Evolutionary conservation across 2,888 invertebrate genomes (phyloP).

Genomic region (Pardosa pseudoannulata): DNA sequence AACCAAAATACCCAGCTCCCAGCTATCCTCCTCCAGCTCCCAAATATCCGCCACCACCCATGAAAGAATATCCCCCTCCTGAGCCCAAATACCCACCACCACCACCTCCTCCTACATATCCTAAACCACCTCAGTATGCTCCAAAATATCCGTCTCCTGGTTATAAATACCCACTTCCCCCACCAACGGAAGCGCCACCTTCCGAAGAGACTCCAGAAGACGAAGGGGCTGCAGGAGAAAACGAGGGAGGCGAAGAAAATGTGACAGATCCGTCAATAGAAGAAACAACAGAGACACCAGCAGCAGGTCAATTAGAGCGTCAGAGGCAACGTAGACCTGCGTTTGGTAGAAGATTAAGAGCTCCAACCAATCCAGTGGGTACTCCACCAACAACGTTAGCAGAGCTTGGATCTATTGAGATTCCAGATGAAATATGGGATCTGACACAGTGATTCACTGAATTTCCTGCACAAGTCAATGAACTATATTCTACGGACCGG

Average conservation of each 20-base stretch:
- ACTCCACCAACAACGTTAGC: not conserved
- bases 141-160: conserved; percentile 50
- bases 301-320: conserved; percentile 19
- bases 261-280: conserved; percentile 25
- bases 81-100: conserved; percentile 3
- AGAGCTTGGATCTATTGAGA: conserved; percentile 14
- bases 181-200: conserved; percentile 32
- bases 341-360: conserved; percentile 50
- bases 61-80: not conserved
- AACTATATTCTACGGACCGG: too few species aligned
- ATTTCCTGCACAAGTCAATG: too few species aligned
- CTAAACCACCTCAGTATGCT: not conserved
- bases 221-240: not conserved
- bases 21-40: conserved; percentile 27
- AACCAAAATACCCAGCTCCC: conserved; percentile 28
- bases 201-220: conserved; percentile 1
- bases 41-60: conserved; percentile 22
- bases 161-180: conserved; percentile 51
- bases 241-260: not conserved
- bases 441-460: not conserved
- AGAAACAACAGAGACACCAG: conserved; percentile 29
- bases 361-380: not conserved
- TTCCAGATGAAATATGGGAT: conserved; percentile 60
- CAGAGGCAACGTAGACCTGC: conserved; percentile 15
- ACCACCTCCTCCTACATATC: conserved; percentile 30